Evolutionary conservation across 2,113 vertebrate species (phyloP).

Genomic region (Chamaea fasciata): DNA sequence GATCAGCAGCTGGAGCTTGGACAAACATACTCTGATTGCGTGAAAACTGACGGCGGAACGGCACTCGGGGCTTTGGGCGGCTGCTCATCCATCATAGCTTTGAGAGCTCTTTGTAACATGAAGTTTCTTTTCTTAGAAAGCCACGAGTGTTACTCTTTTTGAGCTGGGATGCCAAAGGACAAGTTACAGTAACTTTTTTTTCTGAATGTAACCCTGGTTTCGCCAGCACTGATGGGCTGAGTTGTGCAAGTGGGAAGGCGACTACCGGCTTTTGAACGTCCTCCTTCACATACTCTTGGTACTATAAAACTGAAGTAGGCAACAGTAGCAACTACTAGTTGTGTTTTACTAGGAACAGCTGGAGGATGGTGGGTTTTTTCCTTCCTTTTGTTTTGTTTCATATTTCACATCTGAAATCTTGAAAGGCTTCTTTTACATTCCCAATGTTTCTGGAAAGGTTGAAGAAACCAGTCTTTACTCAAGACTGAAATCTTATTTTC

Average conservation of each 20-base stretch:
- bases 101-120: background rate
- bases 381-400: background rate
- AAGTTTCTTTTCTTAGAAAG: background rate
- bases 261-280: background rate
- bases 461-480: background rate
- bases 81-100: background rate
- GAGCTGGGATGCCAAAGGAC: background rate
- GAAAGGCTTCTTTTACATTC: background rate
- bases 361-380: background rate
- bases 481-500: background rate
- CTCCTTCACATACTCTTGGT: background rate
- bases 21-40: background rate
- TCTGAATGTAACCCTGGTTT: background rate
- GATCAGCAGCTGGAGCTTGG: background rate
- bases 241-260: background rate
- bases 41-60: background rate
- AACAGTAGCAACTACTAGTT: background rate
- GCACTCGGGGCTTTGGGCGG: background rate
- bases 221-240: background rate
- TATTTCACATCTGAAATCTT: background rate
- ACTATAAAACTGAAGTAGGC: background rate
- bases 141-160: background rate
- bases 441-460: background rate
- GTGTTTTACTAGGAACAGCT: background rate
- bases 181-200: background rate